Conservation (phyloP, 2,797 vertebrate genomes). For the Cirrhinus molitorella region DNA sequence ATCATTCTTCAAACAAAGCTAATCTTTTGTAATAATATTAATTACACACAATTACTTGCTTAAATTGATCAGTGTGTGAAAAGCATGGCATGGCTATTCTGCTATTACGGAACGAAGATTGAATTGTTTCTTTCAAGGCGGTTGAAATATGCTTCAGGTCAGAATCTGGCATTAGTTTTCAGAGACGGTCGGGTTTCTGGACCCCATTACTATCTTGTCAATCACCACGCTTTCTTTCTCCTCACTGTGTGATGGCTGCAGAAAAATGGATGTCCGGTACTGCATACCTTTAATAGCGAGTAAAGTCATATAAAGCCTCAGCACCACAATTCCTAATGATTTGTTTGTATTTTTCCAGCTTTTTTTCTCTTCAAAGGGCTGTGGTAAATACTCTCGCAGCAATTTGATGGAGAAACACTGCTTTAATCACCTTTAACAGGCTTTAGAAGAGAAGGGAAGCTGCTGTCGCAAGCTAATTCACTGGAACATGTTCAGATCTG, state of each 20-base stretch:
- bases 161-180: conserved; percentile 15
- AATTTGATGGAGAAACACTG: conserved; percentile 30
- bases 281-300: neutral
- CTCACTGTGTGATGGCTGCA: neutral
- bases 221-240: conserved; percentile 9
- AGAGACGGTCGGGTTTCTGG: conserved; percentile 16
- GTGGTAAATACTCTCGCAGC: conserved; percentile 11
- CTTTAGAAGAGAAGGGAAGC: conserved; percentile 53
- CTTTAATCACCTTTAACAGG: conserved; percentile 46
- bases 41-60: conserved; percentile 43
- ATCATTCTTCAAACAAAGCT: conserved; percentile 48
- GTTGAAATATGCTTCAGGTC: conserved; percentile 14
- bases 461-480: conserved; percentile 78
- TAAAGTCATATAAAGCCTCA: neutral
- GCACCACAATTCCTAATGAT: neutral
- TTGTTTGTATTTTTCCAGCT: neutral
- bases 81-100: conserved; percentile 25
- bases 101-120: neutral
- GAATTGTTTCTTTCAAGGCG: conserved; percentile 10
- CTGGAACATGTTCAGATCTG: conserved; percentile 80
- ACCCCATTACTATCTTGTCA: conserved; percentile 49
- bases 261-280: neutral
- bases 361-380: conserved; percentile 1
- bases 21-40: conserved; percentile 46
- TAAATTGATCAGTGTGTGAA: conserved; percentile 37